Evolutionary conservation across 2,797 vertebrate species (phyloP), one percentile per base, ranked within the genome.

Genomic region (Pseudotriccus pelzelni): DNA sequence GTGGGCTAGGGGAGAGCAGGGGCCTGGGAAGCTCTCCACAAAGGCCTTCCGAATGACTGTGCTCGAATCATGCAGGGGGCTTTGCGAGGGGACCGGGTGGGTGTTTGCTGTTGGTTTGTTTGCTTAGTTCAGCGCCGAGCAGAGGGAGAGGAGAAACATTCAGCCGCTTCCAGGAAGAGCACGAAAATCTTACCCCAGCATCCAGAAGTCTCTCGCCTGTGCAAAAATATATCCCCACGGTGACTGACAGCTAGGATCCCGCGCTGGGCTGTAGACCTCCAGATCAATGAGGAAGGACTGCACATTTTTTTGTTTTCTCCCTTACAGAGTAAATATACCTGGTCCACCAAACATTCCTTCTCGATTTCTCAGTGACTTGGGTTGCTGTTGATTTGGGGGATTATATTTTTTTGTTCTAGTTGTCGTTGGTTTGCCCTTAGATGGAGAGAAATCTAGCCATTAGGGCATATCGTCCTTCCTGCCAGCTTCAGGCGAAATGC

Each of bases 151-250:
- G 34, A 95, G 64, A 83, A 90, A 74, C 49, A 81, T 53, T 70
- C 62, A 89, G 68, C 46, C 30, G 6, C 56, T 63, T 84, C 63
- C 84, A 92, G 84, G 69, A 94, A 92, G 70, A 89, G 91, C 67
- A 91, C 4, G 60, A 91, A 95, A 95, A 92, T 92, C 97, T 97
- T 97, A 97, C 97, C 97, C 95, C 86, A 95, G 70, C 47, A 93
- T 96, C 96, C 96, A 91, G 94, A 87, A 93, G 94, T 67, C 56
- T 94, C 47, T 89, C 43, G 44, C 72, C 77, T 75, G 70, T 24
- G 72, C 74, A 85, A 96, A 89, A 89, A 78, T 59, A 84, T 67
- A 85, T 94, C 94, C 76, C 76, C 89, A 30, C 46, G 73, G 79
- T 89, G 81, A 83, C 84, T 92, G 93, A 92, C 89, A 84, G 84